phyloP scores from a whole-genome alignment of 2,888 invertebrate genomes.

The Caenorhabditis panamensis region DNA sequence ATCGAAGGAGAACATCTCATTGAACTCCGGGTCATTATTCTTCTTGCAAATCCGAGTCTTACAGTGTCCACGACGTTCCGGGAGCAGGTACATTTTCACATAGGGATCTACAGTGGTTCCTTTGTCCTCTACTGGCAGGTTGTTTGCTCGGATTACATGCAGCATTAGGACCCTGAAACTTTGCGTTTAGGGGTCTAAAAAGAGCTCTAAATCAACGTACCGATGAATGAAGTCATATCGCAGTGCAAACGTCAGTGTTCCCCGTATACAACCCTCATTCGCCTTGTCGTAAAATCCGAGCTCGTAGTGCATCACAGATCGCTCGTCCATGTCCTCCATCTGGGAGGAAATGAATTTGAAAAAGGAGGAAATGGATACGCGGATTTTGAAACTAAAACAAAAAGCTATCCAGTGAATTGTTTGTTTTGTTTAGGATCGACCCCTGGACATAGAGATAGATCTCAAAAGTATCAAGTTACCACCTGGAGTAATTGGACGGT shows the following conservation, averaged over 20 bases:
- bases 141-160: constrained; percentile 78
- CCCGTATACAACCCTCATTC: constrained; percentile 86
- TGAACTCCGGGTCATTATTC: constrained; percentile 76
- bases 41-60: constrained; percentile 86
- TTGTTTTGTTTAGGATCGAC: too few relatives aligned
- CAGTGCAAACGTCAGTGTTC: constrained; percentile 89
- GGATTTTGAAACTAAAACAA: too few relatives aligned
- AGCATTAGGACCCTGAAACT: constrained; percentile 84
- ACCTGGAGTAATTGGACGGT: too few relatives aligned
- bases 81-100: constrained; percentile 89
- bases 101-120: constrained; percentile 92
- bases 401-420: background rate
- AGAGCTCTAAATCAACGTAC: constrained; percentile 2
- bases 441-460: too few relatives aligned
- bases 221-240: constrained; percentile 90
- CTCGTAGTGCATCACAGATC: constrained; percentile 83
- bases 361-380: too few relatives aligned
- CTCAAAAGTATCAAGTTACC: too few relatives aligned
- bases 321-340: constrained; percentile 75
- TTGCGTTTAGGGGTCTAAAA: background rate
- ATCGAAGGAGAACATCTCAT: constrained; percentile 88
- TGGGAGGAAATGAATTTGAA: constrained; percentile 30
- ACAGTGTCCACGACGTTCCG: constrained; percentile 90
- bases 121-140: constrained; percentile 86
- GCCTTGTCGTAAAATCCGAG: constrained; percentile 87